Base-by-base conservation (phyloP, 2,797 vertebrate species). In the Hylomyscus alleni region DNA sequence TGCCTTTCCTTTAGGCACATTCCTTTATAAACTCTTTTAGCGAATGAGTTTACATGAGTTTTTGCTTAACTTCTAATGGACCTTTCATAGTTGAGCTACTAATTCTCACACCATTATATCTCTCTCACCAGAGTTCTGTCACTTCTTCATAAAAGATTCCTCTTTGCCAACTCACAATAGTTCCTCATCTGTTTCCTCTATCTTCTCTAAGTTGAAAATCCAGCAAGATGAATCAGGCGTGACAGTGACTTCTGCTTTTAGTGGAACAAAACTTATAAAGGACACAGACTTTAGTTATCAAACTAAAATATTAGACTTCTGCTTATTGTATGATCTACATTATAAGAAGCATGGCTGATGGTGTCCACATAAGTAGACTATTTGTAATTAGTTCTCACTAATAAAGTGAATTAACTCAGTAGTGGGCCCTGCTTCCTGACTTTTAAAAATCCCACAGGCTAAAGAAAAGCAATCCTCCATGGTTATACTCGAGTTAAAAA, bases 121-220 rank as follows among this genome's bases (percentile, higher is more conserved):
- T 95, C 91, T 92, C 58, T 50, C 62, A 37, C 47, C 84, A 94
- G 72, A 83, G 54, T 93, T 60, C 47, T 90, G 87, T 34, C 37
- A 95, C 93, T 95, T 96, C 89, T 94, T 91, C 95, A 94, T 93
- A 82, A 86, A 76, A 78, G 95, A 88, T 83, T 89, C 81, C 89
- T 97, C 73, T 90, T 90, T 93, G 93, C 69, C 78, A 95, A 89
- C 95, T 96, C 62, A 96, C 62, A 95, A 56, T 58, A 95, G 81
- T 97, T 97, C 97, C 88, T 93, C 85, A 94, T 96, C 75, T 95
- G 86, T 95, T 97, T 97, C 97, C 96, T 97, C 94, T 97, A 95
- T 95, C 26, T 97, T 95, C 44, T 91, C 31, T 58, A 93, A 95
- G 85, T 90, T 97, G 75, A 95, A 97, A 97, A 93, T 95, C 77